Base-by-base conservation (phyloP, 2,113 vertebrate genomes). In the Setophaga coronata region DNA sequence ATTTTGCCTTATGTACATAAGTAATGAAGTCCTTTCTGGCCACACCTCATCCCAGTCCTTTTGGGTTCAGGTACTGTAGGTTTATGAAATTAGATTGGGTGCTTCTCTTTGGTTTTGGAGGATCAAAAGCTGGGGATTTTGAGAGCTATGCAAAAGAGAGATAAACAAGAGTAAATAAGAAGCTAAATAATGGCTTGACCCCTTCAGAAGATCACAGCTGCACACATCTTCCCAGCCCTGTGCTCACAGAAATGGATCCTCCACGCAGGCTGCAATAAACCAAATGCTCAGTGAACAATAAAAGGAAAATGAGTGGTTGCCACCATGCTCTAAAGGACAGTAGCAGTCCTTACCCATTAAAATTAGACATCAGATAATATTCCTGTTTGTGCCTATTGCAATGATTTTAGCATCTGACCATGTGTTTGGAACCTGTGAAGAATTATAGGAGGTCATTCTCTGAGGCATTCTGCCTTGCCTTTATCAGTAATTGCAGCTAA, bases 251-350 rank as follows among this genome's bases (percentile, higher is more conserved):
- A 45, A 82, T 2, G 3, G 1, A 26, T 31, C 57, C 66, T 93
- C 47, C 57, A 47, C 21, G 3, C 64, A 83, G 85, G 29, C 69
- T 67, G 14, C 10, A 71, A 71, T 40, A 67, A 89, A 61, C 47
- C 64, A 76, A 66, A 79, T 48, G 60, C 64, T 93, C 45, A 18
- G 21, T 33, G 74, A 84, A 36, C n/a, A 73, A 43, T 16, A n/a
- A 42, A 90, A 80, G 56, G 87, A 73, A 91, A 96, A 93, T 58
- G 33, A 79, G 87, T 26, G 56, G 42, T 13, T 95, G 71, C 60
- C 67, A 65, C 51, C 6, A 5, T 26, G 56, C 45, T 92, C 80
- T 71, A 56, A 81, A 92, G 56, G 56, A 89, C 43, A 78, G 79
- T 66, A 90, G 64, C 26, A 20, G 47, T n/a, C 73, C 78, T 80